Evolutionary conservation across 2,888 invertebrate species (phyloP), one percentile per base, ranked within the genome.

Genomic region (Carterocephalus palaemon): DNA sequence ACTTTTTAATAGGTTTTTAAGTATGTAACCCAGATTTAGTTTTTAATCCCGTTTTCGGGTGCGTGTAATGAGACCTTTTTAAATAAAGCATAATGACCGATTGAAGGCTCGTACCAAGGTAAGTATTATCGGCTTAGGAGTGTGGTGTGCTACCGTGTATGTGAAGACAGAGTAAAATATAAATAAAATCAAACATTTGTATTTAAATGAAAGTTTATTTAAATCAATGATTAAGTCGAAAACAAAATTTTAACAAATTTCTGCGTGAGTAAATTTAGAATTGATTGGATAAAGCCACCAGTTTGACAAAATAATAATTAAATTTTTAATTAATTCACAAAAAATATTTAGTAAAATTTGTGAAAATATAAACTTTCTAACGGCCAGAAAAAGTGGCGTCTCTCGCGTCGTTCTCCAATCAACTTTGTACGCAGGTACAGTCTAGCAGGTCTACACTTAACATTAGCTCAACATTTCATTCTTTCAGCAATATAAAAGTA

Each of bases 401-500:
- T 57, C 53, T 62, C 58, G 63, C 62, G 57, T 59, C 75, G 71
- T 76, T 73, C 59, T 79, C 85, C 85, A 85, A 85, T 82, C 83
- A 78, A 76, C 53, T 56, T 66, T 29, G 66, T 71, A 75, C 79
- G 75, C 81, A 79, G 69, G 57, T 74, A 76, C 70, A 80, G 66
- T 79, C 85, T 86, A 86, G 84, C 86, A 82, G 67, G 73, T 83
- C 86, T 85, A 86, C 67, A 66, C 83, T 84, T 85, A 83, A 75
- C 70, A 77, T 72, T 80, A 81, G 68, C 64, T 71, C 70, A 76
- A 75, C 72, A 71, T 65, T 75, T 73, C 74, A 76, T 69, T 72
- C 79, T 73, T 70, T 75, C 79, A 75, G 81, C 80, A 82, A 77
- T 84, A 84, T 84, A 86, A 85, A 86, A 85, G 83, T 86, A 85